These are phyloP conservation scores for Brachymystax lenok DNA, from an alignment of 2,797 vertebrate species.

Conservation along the genomic window DNA sequence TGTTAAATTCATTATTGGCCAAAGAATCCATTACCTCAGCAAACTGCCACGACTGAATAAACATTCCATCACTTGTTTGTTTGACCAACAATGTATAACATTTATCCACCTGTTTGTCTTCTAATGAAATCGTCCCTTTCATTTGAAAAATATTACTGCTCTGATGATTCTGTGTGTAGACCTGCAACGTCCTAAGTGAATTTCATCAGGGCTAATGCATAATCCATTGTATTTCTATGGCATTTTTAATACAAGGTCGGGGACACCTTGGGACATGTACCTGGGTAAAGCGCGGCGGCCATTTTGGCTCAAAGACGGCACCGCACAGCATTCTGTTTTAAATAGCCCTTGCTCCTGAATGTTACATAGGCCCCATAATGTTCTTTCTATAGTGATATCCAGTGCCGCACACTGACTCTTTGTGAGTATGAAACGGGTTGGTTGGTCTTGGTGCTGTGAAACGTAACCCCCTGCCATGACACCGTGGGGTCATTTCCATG, in stretches of 20 bases:
- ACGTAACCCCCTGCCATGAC: not conserved
- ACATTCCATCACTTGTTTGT: constrained; percentile 73
- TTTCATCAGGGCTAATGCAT: constrained; percentile 61
- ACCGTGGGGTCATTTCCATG: not conserved
- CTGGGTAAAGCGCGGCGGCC: not conserved
- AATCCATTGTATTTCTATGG: constrained; percentile 56
- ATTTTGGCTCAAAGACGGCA: constrained; percentile 21
- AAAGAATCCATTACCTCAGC: constrained; percentile 70
- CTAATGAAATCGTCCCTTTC: constrained; percentile 67
- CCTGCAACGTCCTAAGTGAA: constrained; percentile 12
- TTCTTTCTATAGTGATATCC: not conserved
- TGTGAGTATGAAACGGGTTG: not conserved
- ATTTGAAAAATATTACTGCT: constrained; percentile 50
- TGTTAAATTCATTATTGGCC: constrained; percentile 64
- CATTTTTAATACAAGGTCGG: constrained; percentile 56
- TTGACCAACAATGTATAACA: constrained; percentile 67
- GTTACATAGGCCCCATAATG: not conserved
- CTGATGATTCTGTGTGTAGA: constrained; percentile 47
- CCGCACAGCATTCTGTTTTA: not conserved
- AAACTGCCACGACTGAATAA: constrained; percentile 74
- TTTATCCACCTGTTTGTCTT: constrained; percentile 53
- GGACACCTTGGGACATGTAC: constrained; percentile 42
- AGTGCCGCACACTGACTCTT: not conserved
- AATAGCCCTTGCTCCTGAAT: not conserved
- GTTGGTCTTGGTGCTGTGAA: not conserved